Evolutionary conservation across 2,888 invertebrate species (phyloP), one percentile per base, ranked within the genome.

Genomic region (Nomada ruficornis): DNA sequence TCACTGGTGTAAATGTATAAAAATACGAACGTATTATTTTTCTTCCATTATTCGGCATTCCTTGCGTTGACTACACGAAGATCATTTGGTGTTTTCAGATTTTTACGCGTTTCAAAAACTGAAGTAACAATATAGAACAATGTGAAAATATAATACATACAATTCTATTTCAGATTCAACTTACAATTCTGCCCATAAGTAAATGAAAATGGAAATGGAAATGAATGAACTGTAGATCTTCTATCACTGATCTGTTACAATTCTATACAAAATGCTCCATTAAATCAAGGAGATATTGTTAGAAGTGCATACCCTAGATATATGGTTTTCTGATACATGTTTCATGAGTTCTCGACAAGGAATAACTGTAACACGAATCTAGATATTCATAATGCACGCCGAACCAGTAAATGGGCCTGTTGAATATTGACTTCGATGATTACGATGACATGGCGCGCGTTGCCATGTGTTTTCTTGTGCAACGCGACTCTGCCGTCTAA

Each of bases 401-500:
- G 18, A 36, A 23, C 7, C 20, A 15, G 54, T 54, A 64, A 74
- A 71, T 59, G 63, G 64, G 77, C 52, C 57, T 50, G 63, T 65
- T 44, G 73, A 70, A 71, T 64, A 74, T 68, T 64, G 68, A 80
- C 54, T 54, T n/a, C 18, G 47, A 29, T 44, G 26, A 64, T 29
- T 54, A 63, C 13, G 42, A 65, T 55, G 71, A 55, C 71, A 44
- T 10, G 47, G 23, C n/a, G 29, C n/a, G 26, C 44, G 20, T 29
- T 55, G 59, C n/a, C n/a, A n/a, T 65, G 59, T n/a, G 47, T 64
- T 42, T 9, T 50, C 18, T 81, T 80, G 82, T 83, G 80, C 73
- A 77, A 79, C 63, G 57, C 68, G 10, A 42, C 23, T 60, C 63
- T 20, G 59, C 71, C 68, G 63, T 77, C 74, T 88, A 86, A 86